These are phyloP conservation scores for Anthophora plumipes DNA, from an alignment of 2,888 invertebrate species.

Conservation along the genomic window DNA sequence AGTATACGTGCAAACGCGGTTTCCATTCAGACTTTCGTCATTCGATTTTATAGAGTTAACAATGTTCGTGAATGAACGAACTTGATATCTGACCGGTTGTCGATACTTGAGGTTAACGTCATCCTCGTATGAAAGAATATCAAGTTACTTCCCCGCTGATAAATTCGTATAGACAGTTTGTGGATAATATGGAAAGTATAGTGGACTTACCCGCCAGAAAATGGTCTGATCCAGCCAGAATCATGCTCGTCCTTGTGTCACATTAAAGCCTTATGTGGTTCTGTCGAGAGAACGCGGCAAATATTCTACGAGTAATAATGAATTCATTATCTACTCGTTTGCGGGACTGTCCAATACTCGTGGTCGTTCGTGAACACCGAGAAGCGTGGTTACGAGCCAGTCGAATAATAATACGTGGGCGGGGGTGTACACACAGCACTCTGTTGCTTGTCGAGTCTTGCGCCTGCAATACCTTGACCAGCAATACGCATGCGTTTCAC, in stretches of 20 bases:
- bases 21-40: background rate
- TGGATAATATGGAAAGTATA: slow-evolving; percentile 49
- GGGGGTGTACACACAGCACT: slow-evolving; percentile 81
- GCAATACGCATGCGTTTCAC: slow-evolving; percentile 68
- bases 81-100: no score
- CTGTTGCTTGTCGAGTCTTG: slow-evolving; percentile 80
- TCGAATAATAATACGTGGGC: slow-evolving; percentile 82
- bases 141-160: background rate
- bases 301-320: slow-evolving; percentile 56
- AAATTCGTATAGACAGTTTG: background rate
- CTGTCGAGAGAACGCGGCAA: slow-evolving; percentile 39
- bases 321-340: slow-evolving; percentile 77
- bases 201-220: slow-evolving; percentile 85
- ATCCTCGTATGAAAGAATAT: background rate
- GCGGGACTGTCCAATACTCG: slow-evolving; percentile 29
- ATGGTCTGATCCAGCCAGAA: slow-evolving; percentile 84
- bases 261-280: slow-evolving; percentile 66
- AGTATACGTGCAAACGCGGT: background rate
- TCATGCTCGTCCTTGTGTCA: slow-evolving; percentile 80
- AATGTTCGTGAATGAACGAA: background rate
- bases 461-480: slow-evolving; percentile 76
- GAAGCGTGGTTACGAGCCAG: slow-evolving; percentile 78
- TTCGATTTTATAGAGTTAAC: background rate
- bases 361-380: slow-evolving; percentile 70
- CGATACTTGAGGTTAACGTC: background rate